Evolutionary conservation across 2,888 invertebrate genomes (phyloP).

Genomic region (Podotricha telesiphe): DNA sequence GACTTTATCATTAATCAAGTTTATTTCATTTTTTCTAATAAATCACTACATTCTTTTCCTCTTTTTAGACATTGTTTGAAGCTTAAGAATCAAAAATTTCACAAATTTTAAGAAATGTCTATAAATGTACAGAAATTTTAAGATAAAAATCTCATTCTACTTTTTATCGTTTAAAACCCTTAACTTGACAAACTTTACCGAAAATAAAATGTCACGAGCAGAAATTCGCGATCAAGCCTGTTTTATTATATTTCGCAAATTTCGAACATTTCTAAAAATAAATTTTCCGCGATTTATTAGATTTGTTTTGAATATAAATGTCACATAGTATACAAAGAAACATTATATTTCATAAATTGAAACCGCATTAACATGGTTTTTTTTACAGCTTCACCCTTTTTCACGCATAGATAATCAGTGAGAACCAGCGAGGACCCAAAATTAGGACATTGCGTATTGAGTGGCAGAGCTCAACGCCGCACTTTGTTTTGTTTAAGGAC

Average conservation of each 20-base stretch:
- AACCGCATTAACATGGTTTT: no score
- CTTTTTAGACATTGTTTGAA: no score
- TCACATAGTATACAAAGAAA: slow-evolving; percentile 5
- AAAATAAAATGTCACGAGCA: slow-evolving; percentile 27
- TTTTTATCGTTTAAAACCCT: slow-evolving; percentile 16
- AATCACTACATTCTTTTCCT: no score
- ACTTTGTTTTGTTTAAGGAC: no score
- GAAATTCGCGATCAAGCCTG: slow-evolving; percentile 18
- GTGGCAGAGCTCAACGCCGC: no score
- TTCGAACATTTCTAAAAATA: background rate
- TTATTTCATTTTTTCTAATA: no score
- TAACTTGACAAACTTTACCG: slow-evolving; percentile 22
- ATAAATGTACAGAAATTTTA: background rate
- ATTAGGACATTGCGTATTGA: no score
- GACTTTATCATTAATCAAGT: no score
- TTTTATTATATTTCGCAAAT: slow-evolving; percentile 12
- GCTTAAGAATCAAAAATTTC: background rate
- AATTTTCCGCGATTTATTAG: slow-evolving; percentile 18
- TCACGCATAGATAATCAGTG: no score
- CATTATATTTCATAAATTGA: background rate
- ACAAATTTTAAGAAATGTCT: background rate
- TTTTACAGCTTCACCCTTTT: no score
- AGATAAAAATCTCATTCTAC: slow-evolving; percentile 11
- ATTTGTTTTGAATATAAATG: background rate
- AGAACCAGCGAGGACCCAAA: no score